Conservation (phyloP, 1,140 invertebrate genomes). For the Teleopsis dalmanni region DNA sequence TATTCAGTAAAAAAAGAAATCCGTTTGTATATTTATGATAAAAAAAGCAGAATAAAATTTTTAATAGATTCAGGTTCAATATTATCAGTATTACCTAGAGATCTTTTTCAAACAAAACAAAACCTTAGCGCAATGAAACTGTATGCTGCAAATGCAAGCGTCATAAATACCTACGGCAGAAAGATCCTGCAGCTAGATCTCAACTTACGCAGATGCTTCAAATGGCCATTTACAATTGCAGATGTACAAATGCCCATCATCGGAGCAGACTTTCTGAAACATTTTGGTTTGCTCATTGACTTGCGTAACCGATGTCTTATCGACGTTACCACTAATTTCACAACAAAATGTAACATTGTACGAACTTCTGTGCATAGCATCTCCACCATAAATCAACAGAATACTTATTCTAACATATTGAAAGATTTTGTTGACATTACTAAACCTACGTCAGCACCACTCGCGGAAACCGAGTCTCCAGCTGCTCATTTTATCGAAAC, state of each 20-base stretch:
- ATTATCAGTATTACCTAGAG: constrained; percentile 1
- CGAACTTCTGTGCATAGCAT: too few relatives aligned
- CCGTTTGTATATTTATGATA: too few relatives aligned
- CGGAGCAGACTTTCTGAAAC: not conserved
- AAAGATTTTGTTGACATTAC: too few relatives aligned
- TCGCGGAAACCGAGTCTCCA: too few relatives aligned
- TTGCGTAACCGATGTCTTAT: not conserved
- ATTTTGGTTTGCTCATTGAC: not conserved
- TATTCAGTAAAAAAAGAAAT: too few relatives aligned
- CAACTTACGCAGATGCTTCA: not conserved
- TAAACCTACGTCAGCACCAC: too few relatives aligned
- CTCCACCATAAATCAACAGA: too few relatives aligned
- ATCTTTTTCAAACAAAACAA: not conserved
- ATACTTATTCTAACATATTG: too few relatives aligned
- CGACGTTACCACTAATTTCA: not conserved
- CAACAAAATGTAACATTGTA: too few relatives aligned
- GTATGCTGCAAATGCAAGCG: constrained; percentile 1
- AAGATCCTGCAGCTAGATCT: not conserved
- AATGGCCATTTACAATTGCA: constrained; percentile 1
- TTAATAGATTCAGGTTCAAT: constrained; percentile 1
- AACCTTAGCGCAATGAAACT: not conserved
- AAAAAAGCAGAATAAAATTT: too few relatives aligned
- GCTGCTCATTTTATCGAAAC: not conserved
- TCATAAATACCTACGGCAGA: not conserved
- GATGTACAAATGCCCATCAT: not conserved